Conservation (phyloP, 37 sponge, comb jelly and placozoan genomes). For the Ianthella basta region DNA sequence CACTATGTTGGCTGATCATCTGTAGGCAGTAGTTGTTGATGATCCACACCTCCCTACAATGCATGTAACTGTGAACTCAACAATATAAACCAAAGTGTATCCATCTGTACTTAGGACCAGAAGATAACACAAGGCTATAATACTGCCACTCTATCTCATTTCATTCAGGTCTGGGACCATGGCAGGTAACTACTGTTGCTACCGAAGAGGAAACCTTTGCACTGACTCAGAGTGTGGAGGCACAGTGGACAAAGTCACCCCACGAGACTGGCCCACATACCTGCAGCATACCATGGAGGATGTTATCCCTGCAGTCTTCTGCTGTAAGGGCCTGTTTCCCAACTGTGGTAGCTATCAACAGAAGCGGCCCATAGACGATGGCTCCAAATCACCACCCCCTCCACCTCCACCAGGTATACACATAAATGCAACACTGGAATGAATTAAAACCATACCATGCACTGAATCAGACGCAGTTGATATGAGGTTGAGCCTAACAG, state of each 20-base stretch:
- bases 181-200: conserved; percentile 20
- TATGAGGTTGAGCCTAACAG: neutral
- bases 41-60: no score
- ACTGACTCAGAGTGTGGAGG: conserved; percentile 29
- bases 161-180: neutral
- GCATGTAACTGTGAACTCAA: no score
- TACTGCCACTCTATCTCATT: no score
- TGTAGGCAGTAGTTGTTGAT: no score
- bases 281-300: conserved; percentile 37
- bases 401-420: conserved; percentile 42
- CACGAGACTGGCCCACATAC: neutral
- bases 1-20: no score
- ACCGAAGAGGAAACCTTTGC: neutral
- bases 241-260: conserved; percentile 40
- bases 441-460: neutral
- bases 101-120: no score
- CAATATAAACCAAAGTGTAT: no score
- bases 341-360: conserved; percentile 53
- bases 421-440: neutral
- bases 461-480: neutral
- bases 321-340: conserved; percentile 49
- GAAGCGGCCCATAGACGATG: conserved; percentile 52
- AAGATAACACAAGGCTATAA: no score
- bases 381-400: conserved; percentile 28
- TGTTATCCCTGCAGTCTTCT: conserved; percentile 44